Conservation (phyloP, 2,888 invertebrate genomes). For the Osmoderma eremita region DNA sequence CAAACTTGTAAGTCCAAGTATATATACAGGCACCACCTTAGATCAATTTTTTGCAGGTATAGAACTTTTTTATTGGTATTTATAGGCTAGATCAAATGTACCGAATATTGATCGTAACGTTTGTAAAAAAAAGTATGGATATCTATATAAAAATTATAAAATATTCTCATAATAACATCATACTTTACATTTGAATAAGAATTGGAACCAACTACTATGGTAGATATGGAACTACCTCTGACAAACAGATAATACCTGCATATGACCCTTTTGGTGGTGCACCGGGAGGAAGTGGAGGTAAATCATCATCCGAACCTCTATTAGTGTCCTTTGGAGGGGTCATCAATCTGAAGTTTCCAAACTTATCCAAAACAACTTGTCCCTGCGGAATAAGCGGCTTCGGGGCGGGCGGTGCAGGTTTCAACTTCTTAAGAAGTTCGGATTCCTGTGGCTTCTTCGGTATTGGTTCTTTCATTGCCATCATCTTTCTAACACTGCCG, state of each 20-base stretch:
- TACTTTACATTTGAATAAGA: constrained; percentile 22
- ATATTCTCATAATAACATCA: constrained; percentile 39
- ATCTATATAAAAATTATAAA: neutral
- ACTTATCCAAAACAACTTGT: constrained; percentile 77
- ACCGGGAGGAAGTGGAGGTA: constrained; percentile 64
- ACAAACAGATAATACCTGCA: constrained; percentile 45
- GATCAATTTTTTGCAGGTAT: constrained; percentile 44
- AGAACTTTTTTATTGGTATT: constrained; percentile 7
- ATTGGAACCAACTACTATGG: constrained; percentile 24
- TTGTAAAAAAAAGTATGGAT: too few species aligned
- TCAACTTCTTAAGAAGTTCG: constrained; percentile 55
- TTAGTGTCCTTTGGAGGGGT: constrained; percentile 61
- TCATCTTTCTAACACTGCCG: constrained; percentile 70
- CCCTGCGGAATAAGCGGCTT: constrained; percentile 63
- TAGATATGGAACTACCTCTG: constrained; percentile 23
- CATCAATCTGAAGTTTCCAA: constrained; percentile 76
- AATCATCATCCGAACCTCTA: constrained; percentile 64
- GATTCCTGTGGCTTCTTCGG: constrained; percentile 63
- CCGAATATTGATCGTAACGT: constrained; percentile 2
- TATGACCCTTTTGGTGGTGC: constrained; percentile 66
- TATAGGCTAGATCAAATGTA: too few species aligned
- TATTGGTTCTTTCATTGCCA: constrained; percentile 73
- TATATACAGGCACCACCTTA: constrained; percentile 41
- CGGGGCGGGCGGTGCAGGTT: constrained; percentile 50
- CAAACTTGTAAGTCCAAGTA: constrained; percentile 17